phyloP scores from a whole-genome alignment of 2,113 vertebrate species.

The Glaucomys volans region DNA sequence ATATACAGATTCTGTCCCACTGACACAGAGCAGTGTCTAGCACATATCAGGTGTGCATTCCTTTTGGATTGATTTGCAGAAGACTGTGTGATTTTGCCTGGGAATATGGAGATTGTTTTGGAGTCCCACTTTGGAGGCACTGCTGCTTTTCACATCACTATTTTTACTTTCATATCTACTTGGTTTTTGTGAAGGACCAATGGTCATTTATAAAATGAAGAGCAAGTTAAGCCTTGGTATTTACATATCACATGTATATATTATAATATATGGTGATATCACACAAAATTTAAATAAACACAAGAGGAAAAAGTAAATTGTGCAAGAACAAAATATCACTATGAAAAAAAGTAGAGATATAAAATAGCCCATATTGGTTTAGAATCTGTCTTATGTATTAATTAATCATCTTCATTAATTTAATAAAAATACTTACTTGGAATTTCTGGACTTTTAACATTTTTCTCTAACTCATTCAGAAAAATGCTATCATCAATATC shows the following conservation, averaged over 20 bases:
- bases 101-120: accelerated
- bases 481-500: constrained; percentile 4
- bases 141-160: neutral
- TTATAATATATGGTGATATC: neutral
- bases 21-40: neutral
- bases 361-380: neutral
- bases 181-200: neutral
- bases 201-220: constrained; percentile 1
- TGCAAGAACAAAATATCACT: neutral
- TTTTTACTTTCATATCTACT: neutral
- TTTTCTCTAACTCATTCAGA: constrained; percentile 18
- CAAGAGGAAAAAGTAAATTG: neutral
- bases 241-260: neutral
- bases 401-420: constrained; percentile 18
- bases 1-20: neutral
- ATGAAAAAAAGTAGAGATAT: neutral
- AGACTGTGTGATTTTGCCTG: neutral
- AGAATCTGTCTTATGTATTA: neutral
- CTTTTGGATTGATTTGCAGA: neutral
- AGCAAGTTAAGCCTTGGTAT: neutral
- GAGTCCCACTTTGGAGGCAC: neutral
- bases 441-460: constrained; percentile 33
- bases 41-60: neutral
- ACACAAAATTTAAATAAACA: neutral
- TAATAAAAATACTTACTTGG: constrained; percentile 67